Evolutionary conservation across 2,113 vertebrate species (phyloP), one percentile per base, ranked within the genome.

Genomic region (Pheucticus melanocephalus): DNA sequence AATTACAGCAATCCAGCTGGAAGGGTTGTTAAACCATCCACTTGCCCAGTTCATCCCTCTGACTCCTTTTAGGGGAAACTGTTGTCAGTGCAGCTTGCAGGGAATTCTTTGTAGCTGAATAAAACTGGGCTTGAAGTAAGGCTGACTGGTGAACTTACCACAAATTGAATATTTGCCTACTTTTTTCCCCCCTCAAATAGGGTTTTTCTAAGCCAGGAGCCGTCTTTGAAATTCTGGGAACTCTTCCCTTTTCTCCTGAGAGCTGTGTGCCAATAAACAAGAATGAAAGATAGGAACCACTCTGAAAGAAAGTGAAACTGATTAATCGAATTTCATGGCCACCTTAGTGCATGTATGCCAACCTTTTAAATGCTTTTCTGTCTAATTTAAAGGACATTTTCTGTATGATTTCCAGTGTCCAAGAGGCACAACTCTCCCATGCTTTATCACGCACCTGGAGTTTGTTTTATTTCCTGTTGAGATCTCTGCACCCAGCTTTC

Each of bases 141-240:
- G 25, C 45, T 72, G 30, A 42, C 25, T 1, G 1, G 28, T 47
- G 27, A 33, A 68, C 5, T 91, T 68, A 15, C 0, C 30, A 28
- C 6, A 7, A 1, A 0, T 8, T 21, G 2, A 11, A 39, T 70
- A 25, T 50, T 83, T 93, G 18, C 50, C 45, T 59, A 0, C 3
- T 6, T 6, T 37, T 72, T 48, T 0, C 8, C 66, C 71, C 39
- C 54, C 42, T 33, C 10, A 40, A n/a, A 27, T 1, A 30, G 3
- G 47, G 27, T 42, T 57, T 53, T 72, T 33, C 27, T 59, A 44
- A 71, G 40, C 37, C 48, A 82, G 31, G 24, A 80, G 27, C 21
- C 16, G 37, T 53, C 45, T 73, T 65, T 88, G 60, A 42, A 66
- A 70, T 8, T 44, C 28, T 7, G 35, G 37, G 42, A 75, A 8